Base-by-base conservation (phyloP, 1,140 invertebrate species). In the Bicyclus anynana region DNA sequence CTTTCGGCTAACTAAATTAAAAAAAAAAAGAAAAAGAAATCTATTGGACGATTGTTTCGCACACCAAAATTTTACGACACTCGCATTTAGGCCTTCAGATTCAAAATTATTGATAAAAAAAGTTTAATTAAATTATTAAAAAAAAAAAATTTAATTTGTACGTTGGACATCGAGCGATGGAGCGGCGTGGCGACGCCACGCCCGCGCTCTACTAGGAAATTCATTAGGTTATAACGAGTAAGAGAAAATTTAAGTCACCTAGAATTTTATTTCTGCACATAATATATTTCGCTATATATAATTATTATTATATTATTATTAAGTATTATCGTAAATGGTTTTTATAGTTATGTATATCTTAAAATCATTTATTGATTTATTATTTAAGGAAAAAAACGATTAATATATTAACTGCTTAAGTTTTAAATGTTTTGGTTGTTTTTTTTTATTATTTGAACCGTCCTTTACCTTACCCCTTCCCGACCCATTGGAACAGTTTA, bases 191-290 rank as follows among this genome's bases (percentile, higher is more conserved):
- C 51, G 73, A 23, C 55, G 72, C 67, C 65, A 72, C 71, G 17
- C 74, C 66, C 57, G 72, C 73, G 76, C 81, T 82, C 81, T 77
- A 59, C 75, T 88, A 88, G 85, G 62, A 80, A 88, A 88, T 88
- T 88, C 77, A 80, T 86, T 89, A 87, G 80, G 70, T 85, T 85
- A 84, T 84, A n/a, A 80, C 64, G 78, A 81, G 72, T 86, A 84
- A 88, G 81, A 84, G 74, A 83, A 88, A 84, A 78, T 84, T 92
- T 89, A 91, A 92, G 91, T 91, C 91, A 92, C 91, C 84, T 90
- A 90, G 89, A 92, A 89, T 91, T 86, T 89, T 84, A 87, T 88
- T 89, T 91, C 89, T 90, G 90, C 91, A 91, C 91, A 91, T 91
- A 91, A 91, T 92, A 91, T 91, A 89, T 91, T 91, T 91, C 89